Evolutionary conservation across 1,140 invertebrate species (phyloP).

Genomic region (Drosophila insularis): DNA sequence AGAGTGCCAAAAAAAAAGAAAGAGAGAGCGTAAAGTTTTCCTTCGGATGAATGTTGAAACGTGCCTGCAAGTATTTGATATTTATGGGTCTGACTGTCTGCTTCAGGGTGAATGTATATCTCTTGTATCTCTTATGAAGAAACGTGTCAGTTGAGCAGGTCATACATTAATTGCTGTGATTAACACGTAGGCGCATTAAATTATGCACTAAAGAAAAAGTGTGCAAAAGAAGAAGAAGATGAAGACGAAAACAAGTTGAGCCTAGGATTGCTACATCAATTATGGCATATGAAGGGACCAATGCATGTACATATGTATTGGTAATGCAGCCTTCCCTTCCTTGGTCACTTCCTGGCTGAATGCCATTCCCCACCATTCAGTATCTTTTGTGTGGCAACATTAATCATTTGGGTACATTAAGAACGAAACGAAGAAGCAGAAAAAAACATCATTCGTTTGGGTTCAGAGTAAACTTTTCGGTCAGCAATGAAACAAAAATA

Average conservation of each 20-base stretch:
- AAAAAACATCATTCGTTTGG: background rate
- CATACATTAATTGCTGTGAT: slow-evolving; percentile 73
- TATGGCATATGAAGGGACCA: slow-evolving; percentile 53
- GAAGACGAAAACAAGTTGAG: slow-evolving; percentile 30
- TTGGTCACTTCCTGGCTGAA: background rate
- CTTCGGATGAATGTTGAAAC: slow-evolving; percentile 39
- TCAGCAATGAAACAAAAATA: slow-evolving; percentile 67
- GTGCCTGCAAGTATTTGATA: slow-evolving; percentile 60
- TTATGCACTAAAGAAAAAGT: slow-evolving; percentile 51
- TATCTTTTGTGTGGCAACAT: slow-evolving; percentile 40
- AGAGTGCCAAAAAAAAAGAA: slow-evolving; percentile 56
- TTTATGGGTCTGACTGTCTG: slow-evolving; percentile 59
- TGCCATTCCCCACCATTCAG: background rate
- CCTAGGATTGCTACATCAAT: slow-evolving; percentile 60
- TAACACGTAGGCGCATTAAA: slow-evolving; percentile 77
- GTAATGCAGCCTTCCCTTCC: background rate
- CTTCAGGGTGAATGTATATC: slow-evolving; percentile 30
- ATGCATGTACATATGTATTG: slow-evolving; percentile 41
- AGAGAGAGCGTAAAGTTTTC: background rate
- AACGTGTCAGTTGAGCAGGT: slow-evolving; percentile 32
- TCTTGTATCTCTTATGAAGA: slow-evolving; percentile 13
- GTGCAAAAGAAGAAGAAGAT: no score
- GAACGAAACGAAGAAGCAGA: slow-evolving; percentile 14
- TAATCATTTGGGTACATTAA: slow-evolving; percentile 72
- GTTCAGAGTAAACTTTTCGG: slow-evolving; percentile 48